Percentiles rank a stretch among this genome's conserved stretches.
Evolutionary conservation across 1,140 invertebrate species (phyloP).

Genomic region (Artemia franciscana): DNA sequence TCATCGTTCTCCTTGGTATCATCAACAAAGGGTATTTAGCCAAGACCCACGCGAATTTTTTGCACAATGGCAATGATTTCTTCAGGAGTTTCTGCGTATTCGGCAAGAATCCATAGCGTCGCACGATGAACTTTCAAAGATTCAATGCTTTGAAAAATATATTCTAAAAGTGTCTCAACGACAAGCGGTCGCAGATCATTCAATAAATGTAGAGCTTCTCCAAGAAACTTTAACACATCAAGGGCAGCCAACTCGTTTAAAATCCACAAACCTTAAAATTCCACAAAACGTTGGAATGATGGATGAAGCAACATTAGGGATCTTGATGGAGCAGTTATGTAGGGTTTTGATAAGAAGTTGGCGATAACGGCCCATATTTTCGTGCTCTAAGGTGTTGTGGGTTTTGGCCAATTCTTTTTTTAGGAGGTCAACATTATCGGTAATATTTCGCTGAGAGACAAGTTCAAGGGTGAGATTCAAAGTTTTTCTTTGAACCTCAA

Average conservation of each 20-base stretch:
- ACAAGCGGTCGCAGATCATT: conserved; percentile 47
- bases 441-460: conserved; percentile 74
- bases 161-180: conserved; percentile 31
- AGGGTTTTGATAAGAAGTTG: conserved; percentile 84
- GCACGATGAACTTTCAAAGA: conserved; percentile 70
- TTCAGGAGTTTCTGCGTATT: conserved; percentile 56
- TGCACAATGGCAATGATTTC: conserved; percentile 59
- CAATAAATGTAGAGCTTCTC: conserved; percentile 84
- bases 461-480: conserved; percentile 55
- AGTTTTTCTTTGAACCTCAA: conserved; percentile 81
- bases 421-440: conserved; percentile 81
- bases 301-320: conserved; percentile 80
- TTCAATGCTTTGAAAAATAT: conserved; percentile 44
- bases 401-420: conserved; percentile 89
- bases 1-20: conserved; percentile 49
- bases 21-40: conserved; percentile 73
- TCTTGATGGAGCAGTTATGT: conserved; percentile 79
- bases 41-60: conserved; percentile 46
- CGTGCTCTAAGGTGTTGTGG: conserved; percentile 63
- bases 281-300: conserved; percentile 82
- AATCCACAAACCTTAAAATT: conserved; percentile 89
- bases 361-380: conserved; percentile 83
- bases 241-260: conserved; percentile 75
- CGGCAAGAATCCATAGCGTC: conserved; percentile 92
- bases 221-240: conserved; percentile 81